Percentiles rank a stretch among this genome's conserved stretches.
phyloP scores from a whole-genome alignment of 2,797 vertebrate species.

The Phoxinus dragarum region DNA sequence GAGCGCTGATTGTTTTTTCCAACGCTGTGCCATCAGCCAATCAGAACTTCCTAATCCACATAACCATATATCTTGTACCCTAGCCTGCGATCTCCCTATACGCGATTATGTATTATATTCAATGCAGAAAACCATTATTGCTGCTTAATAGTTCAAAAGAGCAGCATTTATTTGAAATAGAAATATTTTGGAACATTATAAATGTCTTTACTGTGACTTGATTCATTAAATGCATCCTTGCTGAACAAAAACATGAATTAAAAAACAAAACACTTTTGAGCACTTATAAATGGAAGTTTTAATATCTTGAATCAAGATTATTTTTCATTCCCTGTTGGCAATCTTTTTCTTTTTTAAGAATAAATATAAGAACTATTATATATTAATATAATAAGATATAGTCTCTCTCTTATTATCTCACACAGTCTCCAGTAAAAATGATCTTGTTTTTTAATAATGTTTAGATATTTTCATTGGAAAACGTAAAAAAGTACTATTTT shows the following conservation, averaged over 20 bases:
- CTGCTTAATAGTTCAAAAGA: not conserved
- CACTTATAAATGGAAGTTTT: not conserved
- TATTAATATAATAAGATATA: too few species aligned
- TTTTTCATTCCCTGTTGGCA: not conserved
- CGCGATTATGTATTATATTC: too few species aligned
- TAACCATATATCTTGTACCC: not conserved
- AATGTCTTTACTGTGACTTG: not conserved
- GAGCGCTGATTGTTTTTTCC: not conserved
- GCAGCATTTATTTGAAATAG: not conserved
- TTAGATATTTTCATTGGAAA: not conserved
- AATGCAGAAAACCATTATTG: not conserved
- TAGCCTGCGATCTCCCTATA: not conserved
- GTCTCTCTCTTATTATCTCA: too few species aligned
- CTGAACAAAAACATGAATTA: not conserved
- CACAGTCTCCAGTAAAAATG: not conserved
- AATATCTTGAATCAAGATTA: not conserved
- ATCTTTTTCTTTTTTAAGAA: not conserved
- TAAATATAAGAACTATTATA: not conserved
- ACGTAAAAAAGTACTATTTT: not conserved
- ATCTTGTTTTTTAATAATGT: not conserved
- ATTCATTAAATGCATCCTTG: too few species aligned
- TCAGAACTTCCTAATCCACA: not conserved
- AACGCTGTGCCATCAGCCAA: not conserved
- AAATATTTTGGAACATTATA: not conserved
- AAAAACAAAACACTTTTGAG: not conserved